These are phyloP conservation scores for Eupristina koningsbergeri DNA, from an alignment of 1,140 invertebrate genomes.

Conservation along the genomic window DNA sequence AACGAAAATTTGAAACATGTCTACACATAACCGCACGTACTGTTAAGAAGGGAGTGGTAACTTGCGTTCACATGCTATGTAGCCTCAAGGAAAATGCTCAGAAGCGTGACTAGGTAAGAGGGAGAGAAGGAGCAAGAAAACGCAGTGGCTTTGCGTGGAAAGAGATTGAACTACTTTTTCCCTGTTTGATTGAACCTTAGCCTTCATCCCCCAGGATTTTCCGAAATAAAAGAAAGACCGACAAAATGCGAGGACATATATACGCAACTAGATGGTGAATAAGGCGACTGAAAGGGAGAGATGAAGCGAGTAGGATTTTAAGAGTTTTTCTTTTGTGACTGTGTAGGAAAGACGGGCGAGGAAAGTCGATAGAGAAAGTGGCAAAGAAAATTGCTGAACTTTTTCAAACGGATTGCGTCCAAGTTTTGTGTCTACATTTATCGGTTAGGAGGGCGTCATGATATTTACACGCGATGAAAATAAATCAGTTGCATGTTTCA, in stretches of 20 bases:
- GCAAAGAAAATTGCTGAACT: conserved; percentile 14
- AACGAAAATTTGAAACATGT: neutral
- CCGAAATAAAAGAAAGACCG: conserved; percentile 42
- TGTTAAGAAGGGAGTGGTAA: neutral
- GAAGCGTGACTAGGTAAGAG: neutral
- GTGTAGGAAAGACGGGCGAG: neutral
- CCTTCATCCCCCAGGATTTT: conserved; percentile 40
- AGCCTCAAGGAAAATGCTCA: neutral
- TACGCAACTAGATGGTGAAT: neutral
- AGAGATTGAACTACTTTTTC: conserved; percentile 43
- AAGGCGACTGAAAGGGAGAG: neutral
- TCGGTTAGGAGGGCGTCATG: conserved; percentile 10
- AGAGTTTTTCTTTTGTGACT: neutral
- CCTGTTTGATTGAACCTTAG: conserved; percentile 41
- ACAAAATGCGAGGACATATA: conserved; percentile 13
- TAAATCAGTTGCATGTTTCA: neutral
- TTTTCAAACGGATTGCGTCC: conserved; percentile 23
- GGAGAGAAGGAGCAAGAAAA: neutral
- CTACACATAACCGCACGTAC: neutral
- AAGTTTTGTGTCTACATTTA: neutral
- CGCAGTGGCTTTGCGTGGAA: neutral
- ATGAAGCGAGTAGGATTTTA: conserved; percentile 10
- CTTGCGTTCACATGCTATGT: neutral
- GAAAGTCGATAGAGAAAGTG: neutral
- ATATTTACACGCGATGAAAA: conserved; percentile 17